Evolutionary conservation across 2,888 invertebrate species (phyloP).

Genomic region (Drosophila pseudotakahashii): DNA sequence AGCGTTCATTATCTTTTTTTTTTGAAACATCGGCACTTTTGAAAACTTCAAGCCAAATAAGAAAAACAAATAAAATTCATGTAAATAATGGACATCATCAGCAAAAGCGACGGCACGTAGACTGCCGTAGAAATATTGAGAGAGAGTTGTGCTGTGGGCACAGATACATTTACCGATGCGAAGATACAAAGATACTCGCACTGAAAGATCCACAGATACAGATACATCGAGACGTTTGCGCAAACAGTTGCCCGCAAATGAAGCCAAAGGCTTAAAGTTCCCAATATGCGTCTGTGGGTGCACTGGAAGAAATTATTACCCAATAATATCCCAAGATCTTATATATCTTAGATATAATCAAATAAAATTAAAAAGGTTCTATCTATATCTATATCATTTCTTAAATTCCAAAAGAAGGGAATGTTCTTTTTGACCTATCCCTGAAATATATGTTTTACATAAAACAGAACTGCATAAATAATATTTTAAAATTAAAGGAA

Average conservation of each 20-base stretch:
- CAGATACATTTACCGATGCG: conserved; percentile 58
- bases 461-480: no score
- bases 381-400: no score
- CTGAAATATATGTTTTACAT: no score
- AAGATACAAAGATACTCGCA: conserved; percentile 30
- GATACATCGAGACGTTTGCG: conserved; percentile 62
- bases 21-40: conserved; percentile 79
- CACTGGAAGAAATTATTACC: neutral
- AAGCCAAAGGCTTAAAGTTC: conserved; percentile 73
- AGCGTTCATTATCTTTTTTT: conserved; percentile 70
- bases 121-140: conserved; percentile 26
- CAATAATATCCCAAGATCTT: no score
- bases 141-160: conserved; percentile 50
- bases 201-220: conserved; percentile 22
- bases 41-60: conserved; percentile 77
- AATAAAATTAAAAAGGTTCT: no score
- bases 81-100: conserved; percentile 79
- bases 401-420: no score
- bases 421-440: no score
- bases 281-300: conserved; percentile 18
- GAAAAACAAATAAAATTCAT: conserved; percentile 76
- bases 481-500: no score
- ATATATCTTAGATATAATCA: no score
- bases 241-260: conserved; percentile 75
- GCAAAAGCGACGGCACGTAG: conserved; percentile 73